These are phyloP conservation scores for Camponotus vicinus DNA, from an alignment of 1,140 invertebrate genomes.

Conservation along the genomic window DNA sequence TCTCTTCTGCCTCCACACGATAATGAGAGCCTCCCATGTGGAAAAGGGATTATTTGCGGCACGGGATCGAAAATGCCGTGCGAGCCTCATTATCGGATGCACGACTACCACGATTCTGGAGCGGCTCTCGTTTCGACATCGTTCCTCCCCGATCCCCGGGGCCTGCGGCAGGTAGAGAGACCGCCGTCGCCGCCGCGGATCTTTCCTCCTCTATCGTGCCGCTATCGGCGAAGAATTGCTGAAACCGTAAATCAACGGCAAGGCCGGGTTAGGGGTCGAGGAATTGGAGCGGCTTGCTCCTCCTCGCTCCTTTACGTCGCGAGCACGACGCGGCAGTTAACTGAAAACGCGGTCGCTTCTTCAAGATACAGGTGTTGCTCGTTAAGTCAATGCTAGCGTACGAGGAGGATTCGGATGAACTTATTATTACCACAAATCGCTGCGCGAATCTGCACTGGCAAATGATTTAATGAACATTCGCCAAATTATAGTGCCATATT, in stretches of 20 bases:
- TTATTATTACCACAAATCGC: constrained; percentile 51
- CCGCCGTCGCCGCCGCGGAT: constrained; percentile 32
- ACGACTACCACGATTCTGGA: constrained; percentile 79
- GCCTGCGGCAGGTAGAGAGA: constrained; percentile 20
- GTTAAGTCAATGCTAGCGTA: constrained; percentile 13
- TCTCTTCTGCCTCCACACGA: constrained; percentile 64
- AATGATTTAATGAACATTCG: background rate
- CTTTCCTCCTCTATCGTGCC: constrained; percentile 38
- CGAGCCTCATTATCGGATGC: constrained; percentile 77
- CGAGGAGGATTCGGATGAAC: constrained; percentile 7
- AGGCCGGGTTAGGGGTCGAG: constrained; percentile 64
- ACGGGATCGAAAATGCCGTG: constrained; percentile 77
- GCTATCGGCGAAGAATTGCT: constrained; percentile 55
- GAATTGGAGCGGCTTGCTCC: constrained; percentile 66
- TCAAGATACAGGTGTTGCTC: constrained; percentile 39
- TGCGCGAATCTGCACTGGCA: constrained; percentile 6
- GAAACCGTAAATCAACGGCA: constrained; percentile 72
- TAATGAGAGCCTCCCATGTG: constrained; percentile 84
- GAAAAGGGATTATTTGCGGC: constrained; percentile 80
- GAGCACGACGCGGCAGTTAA: constrained; percentile 30
- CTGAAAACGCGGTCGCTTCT: constrained; percentile 25
- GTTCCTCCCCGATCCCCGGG: constrained; percentile 36
- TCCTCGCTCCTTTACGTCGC: constrained; percentile 44
- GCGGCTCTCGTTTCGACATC: constrained; percentile 73
- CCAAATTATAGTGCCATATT: background rate